Evolutionary conservation across 1,140 invertebrate genomes (phyloP).

Genomic region (Camponotus pennsylvanicus): DNA sequence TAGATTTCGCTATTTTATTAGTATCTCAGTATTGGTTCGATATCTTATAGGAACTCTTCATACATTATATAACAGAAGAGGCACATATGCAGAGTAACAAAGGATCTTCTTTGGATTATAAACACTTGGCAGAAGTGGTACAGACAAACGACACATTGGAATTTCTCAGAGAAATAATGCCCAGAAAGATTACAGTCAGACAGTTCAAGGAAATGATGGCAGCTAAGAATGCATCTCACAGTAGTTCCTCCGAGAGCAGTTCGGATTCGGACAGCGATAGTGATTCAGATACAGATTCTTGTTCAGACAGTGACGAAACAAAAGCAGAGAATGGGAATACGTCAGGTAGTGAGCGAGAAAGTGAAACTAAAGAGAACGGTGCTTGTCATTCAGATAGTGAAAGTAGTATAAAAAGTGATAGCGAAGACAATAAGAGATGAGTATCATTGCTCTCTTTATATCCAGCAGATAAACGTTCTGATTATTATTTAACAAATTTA

Average conservation of each 20-base stretch:
- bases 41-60: constrained; percentile 88
- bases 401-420: constrained; percentile 78
- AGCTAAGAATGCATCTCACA: constrained; percentile 84
- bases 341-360: constrained; percentile 73
- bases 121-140: constrained; percentile 90
- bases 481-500: constrained; percentile 28
- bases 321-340: constrained; percentile 68
- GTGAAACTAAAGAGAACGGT: constrained; percentile 78
- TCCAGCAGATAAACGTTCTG: neutral
- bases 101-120: constrained; percentile 88
- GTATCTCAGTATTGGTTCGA: neutral
- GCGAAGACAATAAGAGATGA: constrained; percentile 78
- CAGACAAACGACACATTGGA: constrained; percentile 89
- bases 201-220: constrained; percentile 90
- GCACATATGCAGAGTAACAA: constrained; percentile 86
- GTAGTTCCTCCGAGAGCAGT: constrained; percentile 80
- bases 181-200: constrained; percentile 90
- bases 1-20: neutral
- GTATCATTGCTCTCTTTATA: neutral
- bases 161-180: constrained; percentile 90
- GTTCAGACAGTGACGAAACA: constrained; percentile 78
- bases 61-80: constrained; percentile 88
- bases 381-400: constrained; percentile 77
- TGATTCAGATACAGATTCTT: constrained; percentile 82
- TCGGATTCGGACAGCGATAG: constrained; percentile 84